phyloP scores from a whole-genome alignment of 2,113 vertebrate genomes.

The Nannospalax galili region DNA sequence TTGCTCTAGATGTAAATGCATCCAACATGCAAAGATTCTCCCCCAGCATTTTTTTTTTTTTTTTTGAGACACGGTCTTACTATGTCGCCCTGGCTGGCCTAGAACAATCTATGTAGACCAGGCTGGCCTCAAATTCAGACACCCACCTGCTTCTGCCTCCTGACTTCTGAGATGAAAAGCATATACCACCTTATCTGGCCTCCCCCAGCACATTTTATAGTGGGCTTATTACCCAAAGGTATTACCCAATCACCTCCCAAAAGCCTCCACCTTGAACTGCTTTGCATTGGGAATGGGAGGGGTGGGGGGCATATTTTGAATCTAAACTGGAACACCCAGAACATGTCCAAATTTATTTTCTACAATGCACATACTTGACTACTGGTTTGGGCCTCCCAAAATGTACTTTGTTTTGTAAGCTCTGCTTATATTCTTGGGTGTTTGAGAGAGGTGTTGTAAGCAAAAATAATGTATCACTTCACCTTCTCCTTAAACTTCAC shows the following conservation, averaged over 20 bases:
- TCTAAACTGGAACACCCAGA: background rate
- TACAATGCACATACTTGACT: background rate
- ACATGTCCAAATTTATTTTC: slow-evolving; percentile 8
- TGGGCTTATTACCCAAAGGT: background rate
- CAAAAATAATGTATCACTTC: slow-evolving; percentile 3
- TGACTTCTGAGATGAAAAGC: no score
- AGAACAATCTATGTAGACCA: no score
- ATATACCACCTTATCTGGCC: background rate
- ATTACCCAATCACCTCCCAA: background rate
- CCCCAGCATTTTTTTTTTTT: background rate
- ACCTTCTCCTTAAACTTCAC: background rate
- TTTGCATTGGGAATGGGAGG: background rate
- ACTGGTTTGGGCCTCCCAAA: background rate
- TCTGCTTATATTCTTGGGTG: background rate
- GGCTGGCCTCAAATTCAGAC: no score
- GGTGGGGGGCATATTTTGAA: background rate
- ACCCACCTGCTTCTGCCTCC: no score
- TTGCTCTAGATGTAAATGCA: background rate
- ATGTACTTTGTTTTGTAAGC: background rate
- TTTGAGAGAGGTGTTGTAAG: background rate
- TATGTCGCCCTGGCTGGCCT: no score
- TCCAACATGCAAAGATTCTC: background rate
- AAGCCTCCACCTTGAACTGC: background rate
- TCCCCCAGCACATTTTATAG: background rate
- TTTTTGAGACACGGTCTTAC: no score